These are phyloP conservation scores for Chamaea fasciata DNA, from an alignment of 2,113 vertebrate genomes.

Conservation along the genomic window DNA sequence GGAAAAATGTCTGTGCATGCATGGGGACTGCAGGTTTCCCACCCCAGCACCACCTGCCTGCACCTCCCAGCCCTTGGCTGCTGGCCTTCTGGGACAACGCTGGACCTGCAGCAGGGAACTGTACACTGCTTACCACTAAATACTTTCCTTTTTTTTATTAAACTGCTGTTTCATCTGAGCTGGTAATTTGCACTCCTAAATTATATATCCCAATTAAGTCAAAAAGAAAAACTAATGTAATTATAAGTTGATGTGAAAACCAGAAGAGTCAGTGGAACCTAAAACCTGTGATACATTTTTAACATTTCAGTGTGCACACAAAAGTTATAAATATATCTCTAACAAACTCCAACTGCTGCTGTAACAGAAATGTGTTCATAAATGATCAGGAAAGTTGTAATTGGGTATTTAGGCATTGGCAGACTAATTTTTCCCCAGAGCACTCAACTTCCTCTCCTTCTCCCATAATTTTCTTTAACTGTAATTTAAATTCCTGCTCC, in stretches of 20 bases:
- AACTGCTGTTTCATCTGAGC: not conserved
- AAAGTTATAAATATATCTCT: not conserved
- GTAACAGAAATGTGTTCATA: not conserved
- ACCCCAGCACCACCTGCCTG: not conserved
- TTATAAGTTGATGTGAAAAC: not conserved
- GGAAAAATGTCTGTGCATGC: fast-evolving
- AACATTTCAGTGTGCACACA: not conserved
- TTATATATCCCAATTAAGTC: not conserved
- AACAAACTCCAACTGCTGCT: not conserved
- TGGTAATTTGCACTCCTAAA: not conserved
- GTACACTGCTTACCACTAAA: fast-evolving
- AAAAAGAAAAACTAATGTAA: not conserved
- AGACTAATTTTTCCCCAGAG: not conserved
- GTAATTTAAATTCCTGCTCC: constrained; percentile 7
- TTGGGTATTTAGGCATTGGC: not conserved
- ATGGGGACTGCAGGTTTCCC: not conserved
- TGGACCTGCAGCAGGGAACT: not conserved
- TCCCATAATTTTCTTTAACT: not conserved
- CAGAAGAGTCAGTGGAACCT: not conserved
- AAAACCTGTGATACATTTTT: not conserved
- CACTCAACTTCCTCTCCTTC: not conserved
- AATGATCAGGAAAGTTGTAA: not conserved
- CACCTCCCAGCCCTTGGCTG: not conserved
- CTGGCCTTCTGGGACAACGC: fast-evolving
- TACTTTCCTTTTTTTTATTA: not conserved